These are phyloP conservation scores for Desoria tigrina DNA, from an alignment of 2,888 invertebrate species.

Conservation along the genomic window DNA sequence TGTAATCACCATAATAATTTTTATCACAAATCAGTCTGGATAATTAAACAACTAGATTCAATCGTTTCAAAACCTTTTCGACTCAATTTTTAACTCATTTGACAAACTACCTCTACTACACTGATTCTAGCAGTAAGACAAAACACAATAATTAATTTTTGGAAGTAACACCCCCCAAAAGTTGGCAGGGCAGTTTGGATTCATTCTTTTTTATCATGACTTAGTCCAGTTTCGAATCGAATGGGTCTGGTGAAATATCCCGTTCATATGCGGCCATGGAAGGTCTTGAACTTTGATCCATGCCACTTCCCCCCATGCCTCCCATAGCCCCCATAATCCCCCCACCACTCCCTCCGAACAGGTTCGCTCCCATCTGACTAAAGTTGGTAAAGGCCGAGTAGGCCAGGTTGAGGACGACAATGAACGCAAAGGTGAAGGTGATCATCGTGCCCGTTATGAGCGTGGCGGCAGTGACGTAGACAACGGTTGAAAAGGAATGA, in stretches of 20 bases:
- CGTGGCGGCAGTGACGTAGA: constrained; percentile 32
- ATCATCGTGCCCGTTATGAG: constrained; percentile 26
- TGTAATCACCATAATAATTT: too few species aligned
- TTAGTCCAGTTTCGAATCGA: background rate
- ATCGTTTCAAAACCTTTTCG: too few species aligned
- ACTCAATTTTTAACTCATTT: too few species aligned
- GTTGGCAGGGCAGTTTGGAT: background rate
- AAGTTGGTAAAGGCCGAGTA: constrained; percentile 15
- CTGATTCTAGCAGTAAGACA: too few species aligned
- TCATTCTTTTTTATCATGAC: background rate
- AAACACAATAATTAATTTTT: constrained; percentile 3
- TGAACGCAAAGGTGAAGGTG: constrained; percentile 22
- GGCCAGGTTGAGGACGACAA: constrained; percentile 19
- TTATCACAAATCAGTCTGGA: too few species aligned
- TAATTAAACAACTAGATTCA: too few species aligned
- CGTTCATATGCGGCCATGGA: too few species aligned
- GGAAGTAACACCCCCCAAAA: too few species aligned
- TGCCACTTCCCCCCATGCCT: too few species aligned
- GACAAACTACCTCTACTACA: too few species aligned
- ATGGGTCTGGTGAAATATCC: too few species aligned
- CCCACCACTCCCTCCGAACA: constrained; percentile 2
- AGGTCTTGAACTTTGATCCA: too few species aligned
- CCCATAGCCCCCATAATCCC: background rate
- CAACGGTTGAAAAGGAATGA: constrained; percentile 19
- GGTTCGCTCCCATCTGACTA: background rate